Conservation (phyloP, 2,888 invertebrate species). For the Operophtera brumata region DNA sequence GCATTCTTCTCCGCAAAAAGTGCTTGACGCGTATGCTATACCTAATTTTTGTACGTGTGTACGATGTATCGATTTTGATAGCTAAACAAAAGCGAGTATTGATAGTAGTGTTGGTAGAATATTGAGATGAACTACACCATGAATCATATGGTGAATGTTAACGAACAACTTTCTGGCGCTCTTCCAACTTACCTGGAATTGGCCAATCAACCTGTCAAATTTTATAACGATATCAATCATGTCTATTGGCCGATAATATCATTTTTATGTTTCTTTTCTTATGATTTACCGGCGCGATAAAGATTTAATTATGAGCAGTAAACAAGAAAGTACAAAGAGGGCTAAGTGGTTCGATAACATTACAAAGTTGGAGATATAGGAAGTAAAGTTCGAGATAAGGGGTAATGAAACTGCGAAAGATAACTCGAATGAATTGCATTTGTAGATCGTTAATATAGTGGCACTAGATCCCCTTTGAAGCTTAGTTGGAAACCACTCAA, state of each 20-base stretch:
- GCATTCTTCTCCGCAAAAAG: not conserved
- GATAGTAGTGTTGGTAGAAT: not conserved
- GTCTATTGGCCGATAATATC: conserved; percentile 27
- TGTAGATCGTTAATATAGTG: not conserved
- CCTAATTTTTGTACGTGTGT: not conserved
- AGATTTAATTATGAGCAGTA: conserved; percentile 13
- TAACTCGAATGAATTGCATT: not conserved
- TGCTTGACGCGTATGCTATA: not conserved
- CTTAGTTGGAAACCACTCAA: too few relatives aligned
- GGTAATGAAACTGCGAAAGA: not conserved
- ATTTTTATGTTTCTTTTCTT: conserved; percentile 18
- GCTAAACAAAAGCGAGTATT: not conserved
- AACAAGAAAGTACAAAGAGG: conserved; percentile 35
- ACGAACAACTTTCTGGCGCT: conserved; percentile 31
- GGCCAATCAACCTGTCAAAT: conserved; percentile 25
- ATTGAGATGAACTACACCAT: not conserved
- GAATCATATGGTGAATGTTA: conserved; percentile 23
- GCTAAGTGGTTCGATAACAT: conserved; percentile 12
- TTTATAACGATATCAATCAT: conserved; percentile 31
- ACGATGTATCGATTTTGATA: not conserved
- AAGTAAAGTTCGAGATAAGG: not conserved
- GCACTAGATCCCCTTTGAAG: too few relatives aligned
- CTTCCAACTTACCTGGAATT: conserved; percentile 33
- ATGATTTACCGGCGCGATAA: conserved; percentile 22
- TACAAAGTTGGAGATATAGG: not conserved